phyloP scores from a whole-genome alignment of 2,888 invertebrate species.

The Acanthosepion pharaonis region DNA sequence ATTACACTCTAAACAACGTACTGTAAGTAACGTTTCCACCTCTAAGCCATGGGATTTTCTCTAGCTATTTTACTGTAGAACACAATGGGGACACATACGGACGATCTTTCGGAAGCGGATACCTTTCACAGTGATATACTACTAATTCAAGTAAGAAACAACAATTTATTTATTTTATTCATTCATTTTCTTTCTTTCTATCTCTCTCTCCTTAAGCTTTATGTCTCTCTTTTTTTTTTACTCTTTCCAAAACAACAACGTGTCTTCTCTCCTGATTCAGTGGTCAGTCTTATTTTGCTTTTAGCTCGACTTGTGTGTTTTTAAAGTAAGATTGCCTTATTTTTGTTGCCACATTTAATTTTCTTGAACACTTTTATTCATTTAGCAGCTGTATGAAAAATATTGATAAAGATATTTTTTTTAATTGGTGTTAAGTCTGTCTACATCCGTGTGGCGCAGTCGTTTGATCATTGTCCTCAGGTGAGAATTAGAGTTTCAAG shows the following conservation, averaged over 20 bases:
- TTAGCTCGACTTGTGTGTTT: not conserved
- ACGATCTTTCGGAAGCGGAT: slow-evolving; percentile 14
- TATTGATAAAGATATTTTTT: not conserved
- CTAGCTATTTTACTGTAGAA: not conserved
- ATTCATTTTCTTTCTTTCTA: not conserved
- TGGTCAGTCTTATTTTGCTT: not conserved
- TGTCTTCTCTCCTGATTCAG: not conserved
- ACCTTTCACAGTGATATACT: not conserved
- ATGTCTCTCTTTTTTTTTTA: not conserved
- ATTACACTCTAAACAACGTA: not conserved
- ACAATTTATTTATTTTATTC: too few species aligned
- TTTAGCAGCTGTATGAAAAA: too few species aligned
- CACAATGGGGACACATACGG: slow-evolving; percentile 33
- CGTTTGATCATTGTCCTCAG: slow-evolving; percentile 2
- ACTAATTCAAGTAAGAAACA: not conserved
- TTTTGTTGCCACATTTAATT: not conserved
- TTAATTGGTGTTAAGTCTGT: not conserved
- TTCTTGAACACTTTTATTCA: not conserved
- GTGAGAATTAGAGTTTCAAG: not conserved
- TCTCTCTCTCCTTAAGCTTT: not conserved
- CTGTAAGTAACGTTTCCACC: not conserved
- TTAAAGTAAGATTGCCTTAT: not conserved
- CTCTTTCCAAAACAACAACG: not conserved
- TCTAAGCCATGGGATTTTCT: slow-evolving; percentile 13
- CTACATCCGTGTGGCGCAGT: not conserved